A percentile compares a stretch with the other conserved stretches of the same genome.
phyloP scores from a whole-genome alignment of 2,888 invertebrate species.

The Amitus sp. region DNA sequence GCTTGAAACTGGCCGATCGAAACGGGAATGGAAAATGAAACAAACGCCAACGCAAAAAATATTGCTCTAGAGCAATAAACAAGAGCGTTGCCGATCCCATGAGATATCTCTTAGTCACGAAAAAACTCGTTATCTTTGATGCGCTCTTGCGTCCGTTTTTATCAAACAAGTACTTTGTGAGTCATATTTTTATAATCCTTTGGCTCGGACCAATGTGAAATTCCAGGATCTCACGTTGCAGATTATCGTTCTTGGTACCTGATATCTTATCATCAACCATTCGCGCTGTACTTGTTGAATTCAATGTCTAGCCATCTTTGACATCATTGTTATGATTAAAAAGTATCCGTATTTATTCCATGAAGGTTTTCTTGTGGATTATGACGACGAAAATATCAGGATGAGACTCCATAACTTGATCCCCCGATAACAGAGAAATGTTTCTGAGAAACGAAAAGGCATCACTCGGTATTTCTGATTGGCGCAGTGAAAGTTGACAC shows the following conservation, averaged over 20 bases:
- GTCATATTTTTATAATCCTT: too few relatives aligned
- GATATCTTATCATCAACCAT: too few relatives aligned
- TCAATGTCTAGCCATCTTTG: background rate
- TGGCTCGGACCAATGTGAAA: too few relatives aligned
- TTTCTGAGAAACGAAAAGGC: slow-evolving; percentile 10
- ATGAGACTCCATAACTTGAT: slow-evolving; percentile 9
- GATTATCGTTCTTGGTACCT: background rate
- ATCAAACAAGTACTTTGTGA: too few relatives aligned
- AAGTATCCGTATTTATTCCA: slow-evolving; percentile 1
- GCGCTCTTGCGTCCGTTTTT: background rate
- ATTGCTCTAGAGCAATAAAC: slow-evolving; percentile 29
- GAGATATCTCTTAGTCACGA: slow-evolving; percentile 31
- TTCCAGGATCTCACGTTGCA: too few relatives aligned
- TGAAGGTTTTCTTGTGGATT: slow-evolving; percentile 7
- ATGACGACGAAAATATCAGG: slow-evolving; percentile 8
- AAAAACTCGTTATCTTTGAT: slow-evolving; percentile 25
- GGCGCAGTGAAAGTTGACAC: slow-evolving; percentile 16
- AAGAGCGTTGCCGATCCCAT: slow-evolving; percentile 24
- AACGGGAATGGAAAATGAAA: slow-evolving; percentile 22
- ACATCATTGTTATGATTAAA: background rate
- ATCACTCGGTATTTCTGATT: slow-evolving; percentile 9
- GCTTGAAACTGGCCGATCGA: slow-evolving; percentile 31
- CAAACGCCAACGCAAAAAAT: slow-evolving; percentile 29
- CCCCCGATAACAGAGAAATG: slow-evolving; percentile 10
- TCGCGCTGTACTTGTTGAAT: background rate